These are phyloP conservation scores for Artibeus lituratus DNA, from an alignment of 2,797 vertebrate species.

Conservation along the genomic window DNA sequence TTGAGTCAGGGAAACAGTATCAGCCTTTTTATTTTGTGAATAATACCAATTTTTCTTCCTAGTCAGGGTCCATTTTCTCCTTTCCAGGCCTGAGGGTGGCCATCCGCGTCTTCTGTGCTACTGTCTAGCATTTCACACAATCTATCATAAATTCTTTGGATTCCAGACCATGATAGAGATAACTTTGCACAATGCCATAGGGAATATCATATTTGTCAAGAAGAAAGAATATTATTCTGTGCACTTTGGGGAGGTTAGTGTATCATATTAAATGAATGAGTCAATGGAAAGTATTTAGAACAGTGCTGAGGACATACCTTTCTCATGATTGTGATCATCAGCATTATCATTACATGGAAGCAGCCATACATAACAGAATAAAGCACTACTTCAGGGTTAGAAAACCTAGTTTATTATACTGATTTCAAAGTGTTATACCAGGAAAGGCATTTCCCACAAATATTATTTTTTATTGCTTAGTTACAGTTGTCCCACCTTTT, in stretches of 20 bases:
- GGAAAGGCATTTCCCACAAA: background rate
- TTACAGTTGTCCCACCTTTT: no score
- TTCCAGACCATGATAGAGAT: constrained; percentile 68
- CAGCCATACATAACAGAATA: background rate
- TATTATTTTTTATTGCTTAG: no score
- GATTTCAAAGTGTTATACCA: background rate
- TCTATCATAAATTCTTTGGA: constrained; percentile 54
- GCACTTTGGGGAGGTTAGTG: background rate
- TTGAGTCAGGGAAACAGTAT: background rate
- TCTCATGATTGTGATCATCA: background rate
- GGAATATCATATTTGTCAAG: constrained; percentile 39
- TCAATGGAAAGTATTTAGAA: background rate
- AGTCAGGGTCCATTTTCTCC: constrained; percentile 62
- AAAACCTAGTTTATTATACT: background rate
- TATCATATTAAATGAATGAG: background rate
- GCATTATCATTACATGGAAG: background rate
- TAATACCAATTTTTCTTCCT: constrained; percentile 47
- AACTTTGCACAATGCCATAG: constrained; percentile 28
- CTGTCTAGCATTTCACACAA: constrained; percentile 59
- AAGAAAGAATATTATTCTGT: background rate
- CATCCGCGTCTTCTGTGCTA: constrained; percentile 55
- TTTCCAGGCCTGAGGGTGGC: constrained; percentile 60
- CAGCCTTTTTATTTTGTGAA: constrained; percentile 18
- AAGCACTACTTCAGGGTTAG: background rate
- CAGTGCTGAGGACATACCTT: background rate